These are phyloP conservation scores for Acropora yongei DNA, from an alignment of 64 coral and sea anemone genomes.

Conservation along the genomic window DNA sequence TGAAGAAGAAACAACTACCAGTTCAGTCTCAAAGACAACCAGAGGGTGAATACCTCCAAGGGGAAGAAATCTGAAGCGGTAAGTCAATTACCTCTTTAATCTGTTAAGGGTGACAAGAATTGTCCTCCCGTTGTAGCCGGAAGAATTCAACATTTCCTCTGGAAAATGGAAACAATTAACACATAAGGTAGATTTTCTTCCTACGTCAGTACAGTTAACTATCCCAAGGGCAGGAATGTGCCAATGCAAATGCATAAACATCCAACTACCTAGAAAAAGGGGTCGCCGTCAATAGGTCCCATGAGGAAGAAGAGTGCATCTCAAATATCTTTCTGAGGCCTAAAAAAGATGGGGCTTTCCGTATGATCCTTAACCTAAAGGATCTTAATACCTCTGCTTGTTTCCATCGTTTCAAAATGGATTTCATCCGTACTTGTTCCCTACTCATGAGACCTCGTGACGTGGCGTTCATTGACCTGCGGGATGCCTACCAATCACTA, in stretches of 20 bases:
- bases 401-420: neutral
- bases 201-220: constrained; percentile 12
- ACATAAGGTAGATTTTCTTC: constrained; percentile 34
- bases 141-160: neutral
- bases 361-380: constrained; percentile 59
- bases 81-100: neutral
- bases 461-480: too few relatives aligned
- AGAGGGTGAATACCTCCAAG: neutral
- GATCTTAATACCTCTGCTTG: constrained; percentile 44
- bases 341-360: neutral
- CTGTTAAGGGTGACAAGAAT: neutral
- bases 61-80: constrained; percentile 28
- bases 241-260: constrained; percentile 24
- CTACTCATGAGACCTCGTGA: too few relatives aligned
- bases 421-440: neutral
- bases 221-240: neutral
- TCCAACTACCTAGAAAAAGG: constrained; percentile 51
- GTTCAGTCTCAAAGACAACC: neutral
- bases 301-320: neutral
- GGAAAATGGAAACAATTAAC: constrained; percentile 1
- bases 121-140: neutral
- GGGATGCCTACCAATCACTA: too few relatives aligned
- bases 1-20: neutral
- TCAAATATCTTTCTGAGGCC: too few relatives aligned
- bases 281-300: constrained; percentile 22